phyloP scores from a whole-genome alignment of 1,140 invertebrate genomes.

The Drosophila funebris region DNA sequence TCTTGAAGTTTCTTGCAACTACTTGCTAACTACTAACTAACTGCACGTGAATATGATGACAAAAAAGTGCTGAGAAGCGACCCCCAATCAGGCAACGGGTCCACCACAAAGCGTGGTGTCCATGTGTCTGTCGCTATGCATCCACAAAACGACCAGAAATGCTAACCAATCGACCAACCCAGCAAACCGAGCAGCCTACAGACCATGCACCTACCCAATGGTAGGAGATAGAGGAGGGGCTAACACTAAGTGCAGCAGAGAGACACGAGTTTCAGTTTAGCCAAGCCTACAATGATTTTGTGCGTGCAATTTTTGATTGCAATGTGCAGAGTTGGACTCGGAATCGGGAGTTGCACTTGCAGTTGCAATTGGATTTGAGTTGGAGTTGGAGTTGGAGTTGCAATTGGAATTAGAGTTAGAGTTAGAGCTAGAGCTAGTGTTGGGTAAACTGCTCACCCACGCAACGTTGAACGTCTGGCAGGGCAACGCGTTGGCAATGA shows the following conservation, averaged over 20 bases:
- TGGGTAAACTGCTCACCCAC: constrained; percentile 18
- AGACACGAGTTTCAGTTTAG: constrained; percentile 30
- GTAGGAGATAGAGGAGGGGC: background rate
- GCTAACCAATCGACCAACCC: constrained; percentile 46
- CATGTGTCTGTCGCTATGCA: constrained; percentile 45
- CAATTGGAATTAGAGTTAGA: constrained; percentile 1
- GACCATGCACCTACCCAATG: background rate
- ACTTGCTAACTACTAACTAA: background rate
- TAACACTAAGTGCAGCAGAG: constrained; percentile 15
- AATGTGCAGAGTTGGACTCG: constrained; percentile 9
- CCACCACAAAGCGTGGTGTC: constrained; percentile 59
- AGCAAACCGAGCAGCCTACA: constrained; percentile 25
- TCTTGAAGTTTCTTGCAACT: background rate
- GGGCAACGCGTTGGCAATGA: constrained; percentile 5
- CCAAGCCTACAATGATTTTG: constrained; percentile 53
- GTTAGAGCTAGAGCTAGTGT: constrained; percentile 18
- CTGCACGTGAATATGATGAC: background rate
- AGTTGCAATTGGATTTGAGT: background rate
- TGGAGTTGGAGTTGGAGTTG: background rate
- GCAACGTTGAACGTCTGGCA: constrained; percentile 24
- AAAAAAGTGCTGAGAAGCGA: background rate
- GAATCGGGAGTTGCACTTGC: background rate
- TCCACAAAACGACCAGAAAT: constrained; percentile 69
- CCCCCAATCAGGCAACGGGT: constrained; percentile 28
- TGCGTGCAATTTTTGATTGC: constrained; percentile 71